Evolutionary conservation across 2,888 invertebrate species (phyloP), one percentile per base, ranked within the genome.

Genomic region (Ophioninae sp.): DNA sequence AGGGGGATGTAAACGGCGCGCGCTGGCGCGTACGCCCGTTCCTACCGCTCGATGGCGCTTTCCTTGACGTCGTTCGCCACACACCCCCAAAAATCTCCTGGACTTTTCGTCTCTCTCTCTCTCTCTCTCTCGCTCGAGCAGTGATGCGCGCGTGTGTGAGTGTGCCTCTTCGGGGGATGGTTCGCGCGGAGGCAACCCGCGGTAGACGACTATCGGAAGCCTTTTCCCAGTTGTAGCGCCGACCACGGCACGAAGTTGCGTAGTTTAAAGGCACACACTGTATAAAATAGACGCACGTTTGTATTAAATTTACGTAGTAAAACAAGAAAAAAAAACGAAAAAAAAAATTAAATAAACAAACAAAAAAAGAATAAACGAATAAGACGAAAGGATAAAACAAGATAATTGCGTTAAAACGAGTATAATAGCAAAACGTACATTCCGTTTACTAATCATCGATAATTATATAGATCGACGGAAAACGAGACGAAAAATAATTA

Each of bases 211-310:
- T 88, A 89, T 88, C 88, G 87, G 87, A 88, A 85, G 83, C 85
- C 83, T 84, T 78, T 84, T 82, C 88, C 89, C 90, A 92, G 92
- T 92, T 90, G 92, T 91, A 92, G 92, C 91, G 92, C 91, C 92
- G 92, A 92, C 91, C 79, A 90, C 91, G 91, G 91, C 92, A 89
- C 89, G 88, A 90, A 90, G 91, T 91, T 91, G 89, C 89, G 91
- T 92, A 92, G 92, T 91, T 90, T 91, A 90, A 91, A 90, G 90
- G 91, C 91, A 92, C 91, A 88, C 90, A 91, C 91, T 91, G 90
- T 91, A 91, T 89, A 91, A 90, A 89, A 89, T 91, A 91, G 91
- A 89, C 88, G 89, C 90, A 90, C 91, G 89, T 90, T 91, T 90
- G 85, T 90, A 88, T 88, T 88, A 87, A 88, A 86, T 85, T 86